Conservation (phyloP, 2,797 vertebrate genomes). For the Urosaurus nigricauda region DNA sequence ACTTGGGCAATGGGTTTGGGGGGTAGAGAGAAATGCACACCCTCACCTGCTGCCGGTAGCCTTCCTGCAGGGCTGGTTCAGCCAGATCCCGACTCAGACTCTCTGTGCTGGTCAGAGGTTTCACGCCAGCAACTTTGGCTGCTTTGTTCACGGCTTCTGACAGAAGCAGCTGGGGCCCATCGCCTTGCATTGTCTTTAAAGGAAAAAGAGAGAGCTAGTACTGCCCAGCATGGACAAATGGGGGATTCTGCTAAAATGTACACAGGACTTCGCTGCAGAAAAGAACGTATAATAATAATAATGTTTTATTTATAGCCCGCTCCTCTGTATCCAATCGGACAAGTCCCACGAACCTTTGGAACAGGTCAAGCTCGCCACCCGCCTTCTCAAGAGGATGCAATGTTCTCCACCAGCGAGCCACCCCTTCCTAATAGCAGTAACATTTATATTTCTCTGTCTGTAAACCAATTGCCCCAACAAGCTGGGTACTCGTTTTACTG, state of each 20-base stretch:
- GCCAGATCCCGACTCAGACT: conserved; percentile 88
- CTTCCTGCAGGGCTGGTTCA: conserved; percentile 85
- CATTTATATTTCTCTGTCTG: too few species aligned
- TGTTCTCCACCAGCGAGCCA: not conserved
- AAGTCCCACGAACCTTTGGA: not conserved
- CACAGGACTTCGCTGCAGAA: too few species aligned
- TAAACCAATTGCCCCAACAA: too few species aligned
- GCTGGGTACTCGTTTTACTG: too few species aligned
- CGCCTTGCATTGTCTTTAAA: conserved; percentile 86
- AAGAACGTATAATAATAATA: too few species aligned
- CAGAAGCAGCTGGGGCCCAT: conserved; percentile 88
- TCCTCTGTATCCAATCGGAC: too few species aligned
- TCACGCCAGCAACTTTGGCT: conserved; percentile 86
- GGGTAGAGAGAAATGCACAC: not conserved
- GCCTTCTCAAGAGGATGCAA: too few species aligned
- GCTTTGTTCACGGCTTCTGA: conserved; percentile 91
- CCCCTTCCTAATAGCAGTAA: too few species aligned
- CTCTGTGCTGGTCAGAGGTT: conserved; percentile 86
- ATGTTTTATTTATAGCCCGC: too few species aligned
- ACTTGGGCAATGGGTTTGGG: not conserved
- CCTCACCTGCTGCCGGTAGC: conserved; percentile 86
- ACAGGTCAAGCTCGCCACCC: not conserved
- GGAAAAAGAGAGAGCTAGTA: conserved; percentile 5
- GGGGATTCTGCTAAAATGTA: not conserved
- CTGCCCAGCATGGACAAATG: not conserved